Evolutionary conservation across 2,888 invertebrate species (phyloP).

Genomic region (Pollenia angustigena): DNA sequence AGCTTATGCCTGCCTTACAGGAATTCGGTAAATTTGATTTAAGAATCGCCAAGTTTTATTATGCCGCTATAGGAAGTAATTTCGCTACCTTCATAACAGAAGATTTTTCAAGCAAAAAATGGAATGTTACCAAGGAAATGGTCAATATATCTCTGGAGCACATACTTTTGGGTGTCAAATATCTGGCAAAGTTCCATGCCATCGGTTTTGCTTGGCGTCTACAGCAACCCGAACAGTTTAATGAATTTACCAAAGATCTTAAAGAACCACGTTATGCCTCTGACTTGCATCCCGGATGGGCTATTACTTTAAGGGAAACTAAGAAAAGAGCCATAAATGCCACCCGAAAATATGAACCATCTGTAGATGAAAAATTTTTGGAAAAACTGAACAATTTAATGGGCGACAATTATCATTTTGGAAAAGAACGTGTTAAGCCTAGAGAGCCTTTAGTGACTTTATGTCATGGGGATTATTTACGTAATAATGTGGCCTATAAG

Average conservation of each 20-base stretch:
- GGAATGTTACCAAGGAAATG: conserved; percentile 78
- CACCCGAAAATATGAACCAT: conserved; percentile 75
- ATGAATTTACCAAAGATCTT: conserved; percentile 75
- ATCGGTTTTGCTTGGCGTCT: conserved; percentile 80
- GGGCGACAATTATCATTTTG: conserved; percentile 73
- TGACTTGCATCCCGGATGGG: conserved; percentile 75
- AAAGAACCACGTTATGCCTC: conserved; percentile 79
- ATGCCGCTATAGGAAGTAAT: conserved; percentile 76
- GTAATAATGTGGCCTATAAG: conserved; percentile 83
- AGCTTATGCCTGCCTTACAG: conserved; percentile 79
- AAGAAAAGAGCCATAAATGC: conserved; percentile 74
- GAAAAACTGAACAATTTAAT: conserved; percentile 74
- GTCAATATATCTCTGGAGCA: conserved; percentile 81
- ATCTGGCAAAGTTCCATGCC: conserved; percentile 82
- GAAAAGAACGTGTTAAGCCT: conserved; percentile 78
- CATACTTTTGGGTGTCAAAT: conserved; percentile 79
- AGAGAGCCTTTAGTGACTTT: conserved; percentile 81
- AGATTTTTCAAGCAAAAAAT: conserved; percentile 79
- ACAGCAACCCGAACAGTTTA: conserved; percentile 76
- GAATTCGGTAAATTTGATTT: conserved; percentile 73
- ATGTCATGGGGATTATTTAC: conserved; percentile 83
- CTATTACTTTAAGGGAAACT: conserved; percentile 51
- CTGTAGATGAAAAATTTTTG: conserved; percentile 78
- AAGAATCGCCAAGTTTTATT: conserved; percentile 79
- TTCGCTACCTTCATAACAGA: conserved; percentile 80